Percentiles rank a stretch among this genome's conserved stretches.
phyloP scores from a whole-genome alignment of 1,140 invertebrate genomes.

The Mya arenaria region DNA sequence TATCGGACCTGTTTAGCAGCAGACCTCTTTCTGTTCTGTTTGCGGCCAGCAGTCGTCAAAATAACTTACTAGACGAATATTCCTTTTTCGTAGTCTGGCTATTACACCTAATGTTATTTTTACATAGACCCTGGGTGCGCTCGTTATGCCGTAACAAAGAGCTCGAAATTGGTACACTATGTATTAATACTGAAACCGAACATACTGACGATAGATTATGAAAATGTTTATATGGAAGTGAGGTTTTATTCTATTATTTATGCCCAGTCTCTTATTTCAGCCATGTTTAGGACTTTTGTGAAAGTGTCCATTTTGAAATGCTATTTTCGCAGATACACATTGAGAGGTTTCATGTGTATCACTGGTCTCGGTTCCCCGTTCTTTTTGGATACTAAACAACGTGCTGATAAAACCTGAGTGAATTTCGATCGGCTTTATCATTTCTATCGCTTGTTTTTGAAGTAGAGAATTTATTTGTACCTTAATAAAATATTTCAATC shows the following conservation, averaged over 20 bases:
- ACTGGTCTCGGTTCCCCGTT: conserved; percentile 15
- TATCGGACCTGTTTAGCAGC: neutral
- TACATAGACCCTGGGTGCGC: conserved; percentile 18
- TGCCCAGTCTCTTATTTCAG: conserved; percentile 53
- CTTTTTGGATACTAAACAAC: conserved; percentile 43
- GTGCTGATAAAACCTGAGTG: too few species aligned
- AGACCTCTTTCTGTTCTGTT: neutral
- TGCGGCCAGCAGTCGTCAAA: conserved; percentile 21
- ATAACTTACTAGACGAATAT: conserved; percentile 19
- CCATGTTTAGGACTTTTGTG: conserved; percentile 48
- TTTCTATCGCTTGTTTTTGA: too few species aligned
- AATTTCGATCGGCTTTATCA: too few species aligned
- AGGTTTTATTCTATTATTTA: conserved; percentile 54
- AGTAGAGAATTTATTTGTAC: too few species aligned
- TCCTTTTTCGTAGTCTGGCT: conserved; percentile 10
- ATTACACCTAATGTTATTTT: conserved; percentile 23
- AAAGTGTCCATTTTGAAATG: conserved; percentile 56
- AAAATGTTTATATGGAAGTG: conserved; percentile 59
- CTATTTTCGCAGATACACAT: conserved; percentile 26
- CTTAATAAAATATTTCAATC: too few species aligned
- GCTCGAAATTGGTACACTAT: conserved; percentile 38
- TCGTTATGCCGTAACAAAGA: conserved; percentile 30
- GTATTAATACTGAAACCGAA: conserved; percentile 43
- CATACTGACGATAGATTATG: conserved; percentile 33
- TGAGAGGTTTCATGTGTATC: conserved; percentile 39